Conservation (phyloP, 2,113 vertebrate genomes). For the Ploceus nigricollis region DNA sequence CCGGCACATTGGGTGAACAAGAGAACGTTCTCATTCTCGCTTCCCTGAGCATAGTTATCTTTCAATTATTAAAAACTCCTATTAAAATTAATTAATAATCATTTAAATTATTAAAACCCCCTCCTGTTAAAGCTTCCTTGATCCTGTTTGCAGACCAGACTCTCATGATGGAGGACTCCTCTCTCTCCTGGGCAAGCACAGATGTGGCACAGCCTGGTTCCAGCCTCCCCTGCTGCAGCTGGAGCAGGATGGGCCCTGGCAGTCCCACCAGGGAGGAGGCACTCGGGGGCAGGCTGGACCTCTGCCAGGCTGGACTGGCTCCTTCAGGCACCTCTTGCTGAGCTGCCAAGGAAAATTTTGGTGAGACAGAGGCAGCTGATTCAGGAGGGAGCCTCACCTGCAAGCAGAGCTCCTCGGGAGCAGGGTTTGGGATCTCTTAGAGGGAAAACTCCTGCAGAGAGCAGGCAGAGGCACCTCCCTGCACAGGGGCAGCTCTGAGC, state of each 20-base stretch:
- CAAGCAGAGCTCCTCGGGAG: background rate
- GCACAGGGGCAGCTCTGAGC: background rate
- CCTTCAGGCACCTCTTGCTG: background rate
- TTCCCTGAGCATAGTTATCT: background rate
- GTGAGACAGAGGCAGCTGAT: background rate
- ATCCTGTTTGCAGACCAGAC: background rate
- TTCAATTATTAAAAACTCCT: background rate
- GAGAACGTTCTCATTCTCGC: rapidly evolving
- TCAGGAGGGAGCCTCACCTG: background rate
- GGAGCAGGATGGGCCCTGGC: background rate
- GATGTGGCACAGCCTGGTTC: background rate
- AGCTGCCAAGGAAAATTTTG: background rate
- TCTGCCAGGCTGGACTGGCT: background rate
- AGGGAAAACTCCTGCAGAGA: background rate
- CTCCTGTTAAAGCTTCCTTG: background rate
- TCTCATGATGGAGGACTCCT: background rate
- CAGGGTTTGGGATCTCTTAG: background rate
- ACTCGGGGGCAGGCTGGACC: background rate
- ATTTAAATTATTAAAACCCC: background rate
- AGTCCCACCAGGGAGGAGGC: background rate
- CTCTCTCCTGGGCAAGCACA: background rate
- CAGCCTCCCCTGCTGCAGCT: background rate
- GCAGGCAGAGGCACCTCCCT: constrained; percentile 27
- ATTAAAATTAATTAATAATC: background rate
- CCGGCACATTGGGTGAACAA: rapidly evolving